Evolutionary conservation across 2,797 vertebrate species (phyloP).

Genomic region (Manis javanica): DNA sequence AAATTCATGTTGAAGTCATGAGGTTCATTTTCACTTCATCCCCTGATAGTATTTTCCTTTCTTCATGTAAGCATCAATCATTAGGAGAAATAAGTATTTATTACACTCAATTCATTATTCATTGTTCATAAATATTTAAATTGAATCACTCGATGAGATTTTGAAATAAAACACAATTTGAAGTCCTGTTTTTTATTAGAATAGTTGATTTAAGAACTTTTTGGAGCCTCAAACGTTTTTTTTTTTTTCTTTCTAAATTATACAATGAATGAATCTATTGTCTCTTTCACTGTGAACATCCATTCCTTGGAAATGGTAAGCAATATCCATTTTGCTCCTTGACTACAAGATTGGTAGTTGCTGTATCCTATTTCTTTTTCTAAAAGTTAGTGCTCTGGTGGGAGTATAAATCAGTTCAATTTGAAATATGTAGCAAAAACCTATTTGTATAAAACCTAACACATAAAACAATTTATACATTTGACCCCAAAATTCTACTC

Average conservation of each 20-base stretch:
- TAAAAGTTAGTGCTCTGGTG: not conserved
- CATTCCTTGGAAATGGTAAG: constrained; percentile 24
- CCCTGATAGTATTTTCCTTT: constrained; percentile 36
- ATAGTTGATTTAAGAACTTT: constrained; percentile 36
- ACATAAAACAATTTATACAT: not conserved
- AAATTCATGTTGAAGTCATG: constrained; percentile 22
- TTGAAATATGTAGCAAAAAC: constrained; percentile 23
- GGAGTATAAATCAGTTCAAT: not conserved
- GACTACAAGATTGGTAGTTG: not conserved
- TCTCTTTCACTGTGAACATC: not conserved
- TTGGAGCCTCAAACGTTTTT: not conserved
- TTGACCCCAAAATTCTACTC: not conserved
- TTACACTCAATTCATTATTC: constrained; percentile 75
- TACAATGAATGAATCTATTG: not conserved
- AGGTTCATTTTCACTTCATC: constrained; percentile 4
- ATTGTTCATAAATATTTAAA: constrained; percentile 76
- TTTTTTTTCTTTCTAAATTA: not conserved
- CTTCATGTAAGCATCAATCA: constrained; percentile 60
- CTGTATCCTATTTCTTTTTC: not conserved
- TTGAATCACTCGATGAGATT: constrained; percentile 62
- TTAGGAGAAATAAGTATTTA: constrained; percentile 69
- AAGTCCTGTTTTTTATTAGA: constrained; percentile 59
- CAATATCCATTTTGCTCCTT: not conserved
- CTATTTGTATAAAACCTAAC: no score
- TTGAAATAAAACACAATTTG: constrained; percentile 66